Percentiles rank a stretch among this genome's conserved stretches.
phyloP scores from a whole-genome alignment of 1,140 invertebrate genomes.

The Chironomus striatipennis region DNA sequence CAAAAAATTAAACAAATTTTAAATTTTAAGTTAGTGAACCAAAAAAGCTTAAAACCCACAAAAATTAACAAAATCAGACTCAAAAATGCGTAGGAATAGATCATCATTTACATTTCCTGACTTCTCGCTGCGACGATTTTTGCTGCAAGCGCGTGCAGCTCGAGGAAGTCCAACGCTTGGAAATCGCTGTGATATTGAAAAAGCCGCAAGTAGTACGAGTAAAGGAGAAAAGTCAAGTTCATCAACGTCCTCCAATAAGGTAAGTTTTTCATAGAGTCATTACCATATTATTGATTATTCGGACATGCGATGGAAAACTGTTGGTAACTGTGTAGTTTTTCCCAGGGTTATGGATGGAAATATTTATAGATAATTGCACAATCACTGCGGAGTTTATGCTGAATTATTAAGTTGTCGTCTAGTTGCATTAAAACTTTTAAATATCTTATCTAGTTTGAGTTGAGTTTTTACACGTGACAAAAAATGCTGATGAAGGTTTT shows the following conservation, averaged over 20 bases:
- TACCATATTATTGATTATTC: too few relatives aligned
- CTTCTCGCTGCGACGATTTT: slow-evolving; percentile 26
- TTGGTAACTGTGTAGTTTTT: too few relatives aligned
- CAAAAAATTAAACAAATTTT: background rate
- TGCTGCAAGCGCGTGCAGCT: slow-evolving; percentile 26
- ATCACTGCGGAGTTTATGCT: too few relatives aligned
- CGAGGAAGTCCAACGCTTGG: slow-evolving; percentile 21
- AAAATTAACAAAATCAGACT: background rate
- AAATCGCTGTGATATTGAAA: slow-evolving; percentile 27
- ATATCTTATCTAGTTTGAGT: too few relatives aligned
- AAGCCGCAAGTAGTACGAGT: slow-evolving; percentile 16
- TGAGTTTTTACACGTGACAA: too few relatives aligned
- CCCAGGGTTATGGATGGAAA: background rate
- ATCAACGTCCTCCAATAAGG: background rate
- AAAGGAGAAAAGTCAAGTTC: slow-evolving; percentile 21
- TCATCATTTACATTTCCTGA: slow-evolving; percentile 24
- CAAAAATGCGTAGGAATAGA: background rate
- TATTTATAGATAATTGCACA: background rate
- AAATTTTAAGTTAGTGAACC: background rate
- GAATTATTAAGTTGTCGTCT: too few relatives aligned
- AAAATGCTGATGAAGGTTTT: too few relatives aligned
- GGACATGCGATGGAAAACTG: too few relatives aligned
- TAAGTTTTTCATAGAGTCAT: background rate
- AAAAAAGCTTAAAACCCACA: background rate
- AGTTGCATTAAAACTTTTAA: too few relatives aligned